Conservation (phyloP, 2,113 vertebrate species). For the Apeltes quadracus region DNA sequence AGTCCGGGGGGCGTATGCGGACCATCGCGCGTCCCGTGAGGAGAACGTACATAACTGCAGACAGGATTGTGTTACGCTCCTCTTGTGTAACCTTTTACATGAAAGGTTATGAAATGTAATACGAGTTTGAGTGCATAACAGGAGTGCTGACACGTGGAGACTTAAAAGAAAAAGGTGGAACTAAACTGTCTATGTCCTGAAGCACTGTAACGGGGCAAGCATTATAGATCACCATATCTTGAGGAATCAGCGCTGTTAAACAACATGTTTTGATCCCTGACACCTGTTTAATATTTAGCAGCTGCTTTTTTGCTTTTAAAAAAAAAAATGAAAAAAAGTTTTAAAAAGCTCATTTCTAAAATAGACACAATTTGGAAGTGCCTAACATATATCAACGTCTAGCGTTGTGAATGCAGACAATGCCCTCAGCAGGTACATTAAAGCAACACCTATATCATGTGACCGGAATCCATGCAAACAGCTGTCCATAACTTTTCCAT, state of each 20-base stretch:
- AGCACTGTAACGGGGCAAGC: too few species aligned
- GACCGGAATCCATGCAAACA: neutral
- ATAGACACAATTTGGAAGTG: neutral
- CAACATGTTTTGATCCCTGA: neutral
- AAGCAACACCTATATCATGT: neutral
- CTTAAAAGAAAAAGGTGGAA: conserved; percentile 2
- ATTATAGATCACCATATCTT: neutral
- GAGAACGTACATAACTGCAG: conserved; percentile 15
- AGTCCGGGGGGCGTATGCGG: neutral
- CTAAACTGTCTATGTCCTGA: neutral
- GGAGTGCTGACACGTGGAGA: neutral
- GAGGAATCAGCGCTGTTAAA: conserved; percentile 1
- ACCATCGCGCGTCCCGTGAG: neutral
- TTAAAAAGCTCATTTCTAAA: neutral
- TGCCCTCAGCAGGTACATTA: neutral
- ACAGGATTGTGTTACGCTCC: conserved; percentile 26
- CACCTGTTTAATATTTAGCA: neutral
- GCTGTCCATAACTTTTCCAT: neutral
- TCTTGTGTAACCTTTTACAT: neutral
- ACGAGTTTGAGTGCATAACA: conserved; percentile 3
- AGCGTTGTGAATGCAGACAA: neutral
- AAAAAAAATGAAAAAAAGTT: neutral
- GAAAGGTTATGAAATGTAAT: conserved; percentile 25
- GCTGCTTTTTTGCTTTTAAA: neutral
- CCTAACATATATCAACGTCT: neutral